Evolutionary conservation across 2,888 invertebrate species (phyloP).

Genomic region (Andrena marginata): DNA sequence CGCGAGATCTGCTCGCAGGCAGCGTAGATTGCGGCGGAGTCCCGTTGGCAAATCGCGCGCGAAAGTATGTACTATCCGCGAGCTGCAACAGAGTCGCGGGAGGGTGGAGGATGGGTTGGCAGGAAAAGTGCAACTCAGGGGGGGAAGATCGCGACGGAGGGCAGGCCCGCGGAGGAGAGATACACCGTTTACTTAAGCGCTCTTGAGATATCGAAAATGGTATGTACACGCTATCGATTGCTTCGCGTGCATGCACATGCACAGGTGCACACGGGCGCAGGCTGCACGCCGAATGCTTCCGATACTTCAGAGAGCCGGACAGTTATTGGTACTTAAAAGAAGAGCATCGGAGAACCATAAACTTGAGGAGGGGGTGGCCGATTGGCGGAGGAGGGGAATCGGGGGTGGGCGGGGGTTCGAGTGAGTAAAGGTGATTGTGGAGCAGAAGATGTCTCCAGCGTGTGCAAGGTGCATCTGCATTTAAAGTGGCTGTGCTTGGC

Average conservation of each 20-base stretch:
- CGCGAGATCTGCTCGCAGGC: constrained; percentile 10
- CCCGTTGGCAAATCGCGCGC: constrained; percentile 43
- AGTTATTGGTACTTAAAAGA: constrained; percentile 76
- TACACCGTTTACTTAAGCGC: constrained; percentile 67
- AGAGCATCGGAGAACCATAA: constrained; percentile 71
- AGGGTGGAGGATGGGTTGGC: neutral
- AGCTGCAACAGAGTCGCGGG: neutral
- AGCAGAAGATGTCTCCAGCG: constrained; percentile 62
- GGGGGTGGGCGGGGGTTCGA: constrained; percentile 24
- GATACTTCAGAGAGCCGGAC: constrained; percentile 68
- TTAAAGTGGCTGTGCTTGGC: constrained; percentile 73
- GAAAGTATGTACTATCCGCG: constrained; percentile 18
- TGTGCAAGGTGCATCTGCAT: constrained; percentile 71
- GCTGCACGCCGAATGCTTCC: constrained; percentile 59
- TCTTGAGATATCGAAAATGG: constrained; percentile 68
- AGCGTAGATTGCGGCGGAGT: constrained; percentile 33
- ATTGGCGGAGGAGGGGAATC: neutral
- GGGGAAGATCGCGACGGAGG: constrained; percentile 21
- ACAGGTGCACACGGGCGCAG: neutral
- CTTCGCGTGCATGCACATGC: constrained; percentile 30
- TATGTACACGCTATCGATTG: constrained; percentile 53
- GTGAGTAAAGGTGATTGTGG: constrained; percentile 55
- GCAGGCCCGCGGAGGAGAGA: constrained; percentile 35
- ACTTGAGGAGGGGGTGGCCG: constrained; percentile 55
- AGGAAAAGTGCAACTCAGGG: neutral